Evolutionary conservation across 1,140 invertebrate genomes (phyloP), one percentile per base, ranked within the genome.

Genomic region (Drosophila ohnishii): DNA sequence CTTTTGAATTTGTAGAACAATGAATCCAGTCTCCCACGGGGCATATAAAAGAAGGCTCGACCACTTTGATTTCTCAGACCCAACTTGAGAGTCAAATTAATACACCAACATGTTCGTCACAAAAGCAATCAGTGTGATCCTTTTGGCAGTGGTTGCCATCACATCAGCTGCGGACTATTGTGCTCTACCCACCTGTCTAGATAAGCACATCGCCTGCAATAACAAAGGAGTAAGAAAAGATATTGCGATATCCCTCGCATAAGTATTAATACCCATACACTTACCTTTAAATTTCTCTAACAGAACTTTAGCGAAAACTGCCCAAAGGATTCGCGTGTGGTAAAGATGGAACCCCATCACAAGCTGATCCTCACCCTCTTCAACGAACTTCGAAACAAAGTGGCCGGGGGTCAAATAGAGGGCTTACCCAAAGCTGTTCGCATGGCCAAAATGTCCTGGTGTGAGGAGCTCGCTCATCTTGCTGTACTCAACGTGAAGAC

Each of bases 361-460:
- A 85, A 85, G 16, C 14, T 80, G 13, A 85, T 85, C 22, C 65
- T 85, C 0, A 60, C 53, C 5, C 51, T 85, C 9, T 78, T 85
- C 40, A 85, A 85, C 53, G 81, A 80, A n/a, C 37, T 85, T 0
- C 77, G 81, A 2, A 85, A 85, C 57, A 85, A 80, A 2, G 74
- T 85, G 2, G 81, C 81, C 14, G 81, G 80, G 2, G 81, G 81
- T 1, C 14, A 5, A 7, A 50, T 85, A 13, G 62, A 85, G 8
- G 42, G 45, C 8, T 50, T 84, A 3, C 81, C 81, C 16, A 85
- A 80, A 11, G 81, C 82, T 2, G 25, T 72, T 3, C 82, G 82
- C 14, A 86, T 86, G 82, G 82, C 82, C 11, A 85, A 86, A 42
- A 86, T 86, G 82, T 75, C 75, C 37, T 87, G 82, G 82, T 86